These are phyloP conservation scores for Agonopterix alstromeriana DNA, from an alignment of 2,888 invertebrate genomes.

Conservation along the genomic window DNA sequence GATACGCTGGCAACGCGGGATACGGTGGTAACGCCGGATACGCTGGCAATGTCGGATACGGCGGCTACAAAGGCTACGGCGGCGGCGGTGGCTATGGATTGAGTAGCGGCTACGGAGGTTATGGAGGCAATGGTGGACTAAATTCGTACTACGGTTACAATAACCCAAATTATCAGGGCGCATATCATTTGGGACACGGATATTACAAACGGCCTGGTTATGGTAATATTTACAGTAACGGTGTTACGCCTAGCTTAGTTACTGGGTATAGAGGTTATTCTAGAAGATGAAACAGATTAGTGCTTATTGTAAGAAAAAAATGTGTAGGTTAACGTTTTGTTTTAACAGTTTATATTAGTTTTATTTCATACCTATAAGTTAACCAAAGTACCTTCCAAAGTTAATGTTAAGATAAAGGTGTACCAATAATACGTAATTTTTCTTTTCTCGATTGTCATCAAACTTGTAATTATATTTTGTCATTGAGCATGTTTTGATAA, in stretches of 20 bases:
- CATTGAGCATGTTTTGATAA: too few species aligned
- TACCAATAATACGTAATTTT: background rate
- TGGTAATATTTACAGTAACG: conserved; percentile 56
- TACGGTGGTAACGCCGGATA: conserved; percentile 15
- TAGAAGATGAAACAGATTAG: conserved; percentile 25
- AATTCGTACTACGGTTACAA: conserved; percentile 77
- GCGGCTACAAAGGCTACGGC: conserved; percentile 16
- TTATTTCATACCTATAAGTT: conserved; percentile 14
- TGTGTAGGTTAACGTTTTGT: background rate
- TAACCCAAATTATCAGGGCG: conserved; percentile 70
- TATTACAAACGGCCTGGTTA: conserved; percentile 63
- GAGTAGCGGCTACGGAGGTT: conserved; percentile 38
- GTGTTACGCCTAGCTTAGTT: conserved; percentile 64
- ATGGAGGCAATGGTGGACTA: conserved; percentile 77
- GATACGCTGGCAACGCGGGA: conserved; percentile 5
- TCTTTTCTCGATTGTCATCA: background rate
- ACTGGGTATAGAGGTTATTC: conserved; percentile 72
- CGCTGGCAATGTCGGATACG: conserved; percentile 12
- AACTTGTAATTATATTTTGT: too few species aligned
- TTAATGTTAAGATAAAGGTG: conserved; percentile 21
- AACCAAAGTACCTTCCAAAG: conserved; percentile 56
- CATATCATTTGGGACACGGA: conserved; percentile 77
- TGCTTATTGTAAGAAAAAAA: background rate
- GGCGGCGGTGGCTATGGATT: conserved; percentile 17
- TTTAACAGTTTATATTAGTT: background rate